These are phyloP conservation scores for Amphipyra berbera DNA, from an alignment of 2,888 invertebrate genomes.

Conservation along the genomic window DNA sequence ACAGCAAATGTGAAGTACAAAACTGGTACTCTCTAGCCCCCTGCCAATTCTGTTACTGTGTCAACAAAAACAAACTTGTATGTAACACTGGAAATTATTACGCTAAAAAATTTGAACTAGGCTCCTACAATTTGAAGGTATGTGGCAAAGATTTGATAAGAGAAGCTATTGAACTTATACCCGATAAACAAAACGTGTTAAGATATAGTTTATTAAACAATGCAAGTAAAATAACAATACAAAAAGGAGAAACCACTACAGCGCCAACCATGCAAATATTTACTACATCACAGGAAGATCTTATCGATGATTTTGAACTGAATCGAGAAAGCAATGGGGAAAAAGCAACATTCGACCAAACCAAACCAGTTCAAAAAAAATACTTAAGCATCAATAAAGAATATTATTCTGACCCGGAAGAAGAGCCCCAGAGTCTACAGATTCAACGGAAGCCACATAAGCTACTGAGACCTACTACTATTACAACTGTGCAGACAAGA, in stretches of 20 bases:
- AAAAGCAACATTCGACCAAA: not conserved
- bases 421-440: not conserved
- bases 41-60: conserved; percentile 80
- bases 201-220: conserved; percentile 23
- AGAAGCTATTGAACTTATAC: conserved; percentile 67
- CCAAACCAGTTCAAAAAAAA: not conserved
- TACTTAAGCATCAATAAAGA: conserved; percentile 22
- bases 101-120: conserved; percentile 61
- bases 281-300: not conserved
- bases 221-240: not conserved
- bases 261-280: conserved; percentile 4
- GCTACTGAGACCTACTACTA: not conserved
- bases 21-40: conserved; percentile 79
- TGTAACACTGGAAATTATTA: conserved; percentile 70
- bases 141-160: conserved; percentile 71
- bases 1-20: conserved; percentile 68
- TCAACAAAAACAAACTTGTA: conserved; percentile 72
- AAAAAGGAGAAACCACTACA: not conserved
- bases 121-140: conserved; percentile 68
- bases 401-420: conserved; percentile 45
- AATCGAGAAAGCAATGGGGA: conserved; percentile 3
- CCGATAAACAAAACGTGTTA: conserved; percentile 44
- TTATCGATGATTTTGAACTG: conserved; percentile 3
- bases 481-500: not conserved
- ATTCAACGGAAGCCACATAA: not conserved